These are phyloP conservation scores for Rhinolophus ferrumequinum DNA, from an alignment of 2,113 vertebrate species.

Conservation along the genomic window DNA sequence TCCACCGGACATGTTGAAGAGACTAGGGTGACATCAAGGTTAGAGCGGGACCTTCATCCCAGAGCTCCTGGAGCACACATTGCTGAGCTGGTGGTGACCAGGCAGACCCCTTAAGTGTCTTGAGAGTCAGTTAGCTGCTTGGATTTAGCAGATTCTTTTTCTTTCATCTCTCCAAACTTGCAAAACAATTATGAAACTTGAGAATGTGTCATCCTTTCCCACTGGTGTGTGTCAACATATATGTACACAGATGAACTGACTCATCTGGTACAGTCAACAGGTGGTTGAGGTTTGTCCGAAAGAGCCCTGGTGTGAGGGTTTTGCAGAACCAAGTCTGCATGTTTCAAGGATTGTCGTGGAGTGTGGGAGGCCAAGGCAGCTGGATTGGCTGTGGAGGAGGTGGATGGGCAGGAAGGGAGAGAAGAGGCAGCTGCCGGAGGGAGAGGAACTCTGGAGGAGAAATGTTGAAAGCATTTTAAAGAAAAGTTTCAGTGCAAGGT, in stretches of 20 bases:
- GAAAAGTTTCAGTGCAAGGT: neutral
- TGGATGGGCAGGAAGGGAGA: neutral
- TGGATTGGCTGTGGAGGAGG: neutral
- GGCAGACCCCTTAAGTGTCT: neutral
- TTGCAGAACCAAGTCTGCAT: neutral
- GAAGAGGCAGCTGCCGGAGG: neutral
- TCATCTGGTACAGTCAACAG: neutral
- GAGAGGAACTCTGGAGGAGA: neutral
- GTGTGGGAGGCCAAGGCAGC: neutral
- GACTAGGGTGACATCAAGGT: neutral
- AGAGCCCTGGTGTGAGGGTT: neutral
- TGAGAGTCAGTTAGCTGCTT: neutral
- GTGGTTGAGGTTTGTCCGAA: neutral
- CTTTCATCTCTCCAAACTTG: neutral
- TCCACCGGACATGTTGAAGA: neutral
- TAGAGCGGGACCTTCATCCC: neutral
- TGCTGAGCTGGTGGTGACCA: neutral
- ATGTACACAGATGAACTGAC: neutral
- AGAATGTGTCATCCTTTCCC: neutral
- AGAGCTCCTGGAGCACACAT: neutral
- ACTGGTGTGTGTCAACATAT: neutral
- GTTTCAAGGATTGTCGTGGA: no score
- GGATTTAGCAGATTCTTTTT: neutral
- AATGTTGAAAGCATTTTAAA: neutral
- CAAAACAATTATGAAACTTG: neutral